Evolutionary conservation across 2,888 invertebrate species (phyloP), one percentile per base, ranked within the genome.

Genomic region (Clepsis dumicolana): DNA sequence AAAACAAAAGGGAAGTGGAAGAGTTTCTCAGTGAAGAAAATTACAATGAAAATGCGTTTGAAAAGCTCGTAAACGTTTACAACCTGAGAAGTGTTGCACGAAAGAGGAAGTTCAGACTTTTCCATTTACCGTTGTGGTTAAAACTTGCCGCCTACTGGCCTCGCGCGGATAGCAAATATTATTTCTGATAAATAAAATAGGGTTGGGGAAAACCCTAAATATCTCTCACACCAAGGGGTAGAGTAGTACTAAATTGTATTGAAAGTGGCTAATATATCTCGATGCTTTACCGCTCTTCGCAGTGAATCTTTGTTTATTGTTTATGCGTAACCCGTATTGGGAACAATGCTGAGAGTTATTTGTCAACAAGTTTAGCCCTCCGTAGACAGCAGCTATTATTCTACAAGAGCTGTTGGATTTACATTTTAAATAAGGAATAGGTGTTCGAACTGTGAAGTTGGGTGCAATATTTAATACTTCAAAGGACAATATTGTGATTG

Each of bases 241-340:
- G 10, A 29, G 21, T 63, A 56, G 27, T 41, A 41, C 57, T 63
- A 64, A 64, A 68, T 68, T 59, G 64, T 48, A 59, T 68, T 59
- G 68, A 64, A 68, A 68, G 57, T 68, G 68, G 52, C 44, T 25
- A 59, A 52, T 68, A 68, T 59, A 68, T 68, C 59, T 68, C 53
- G 57, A 32, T 44, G 44, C 41, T 64, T 62, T 59, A 59, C 38
- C 52, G 59, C 52, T 59, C 65, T 59, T 50, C 35, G 38, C 41
- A 52, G 52, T 38, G 67, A 63, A 64, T 59, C 59, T 68, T 68
- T 68, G 68, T 68, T 64, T 68, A 68, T 68, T 59, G 68, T 64
- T 68, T 64, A 64, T 64, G 68, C 57, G 41, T 68, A 53, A 68
- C 59, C 63, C 67, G 57, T 57, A 63, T 52, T 63, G 57, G 24